phyloP scores from a whole-genome alignment of 1,140 invertebrate genomes.

The Papilio aristodemus region DNA sequence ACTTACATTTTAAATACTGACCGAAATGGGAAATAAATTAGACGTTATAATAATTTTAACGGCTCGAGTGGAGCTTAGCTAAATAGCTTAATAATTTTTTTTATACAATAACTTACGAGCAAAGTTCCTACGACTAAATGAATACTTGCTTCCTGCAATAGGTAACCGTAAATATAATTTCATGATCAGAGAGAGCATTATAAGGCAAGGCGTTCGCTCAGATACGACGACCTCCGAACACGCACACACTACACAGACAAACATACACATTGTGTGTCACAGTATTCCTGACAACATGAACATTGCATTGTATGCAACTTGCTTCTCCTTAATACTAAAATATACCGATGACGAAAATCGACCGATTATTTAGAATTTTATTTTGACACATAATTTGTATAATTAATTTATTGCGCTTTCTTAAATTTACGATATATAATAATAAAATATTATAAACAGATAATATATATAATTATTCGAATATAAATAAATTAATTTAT shows the following conservation, averaged over 20 bases:
- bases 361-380: neutral
- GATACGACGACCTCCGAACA: constrained; percentile 13
- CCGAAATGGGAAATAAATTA: constrained; percentile 78
- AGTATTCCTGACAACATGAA: constrained; percentile 35
- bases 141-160: constrained; percentile 78
- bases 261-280: constrained; percentile 38
- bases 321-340: neutral
- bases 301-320: constrained; percentile 32
- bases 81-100: constrained; percentile 61
- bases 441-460: too few relatives aligned
- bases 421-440: too few relatives aligned
- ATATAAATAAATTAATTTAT: too few relatives aligned
- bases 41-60: constrained; percentile 59
- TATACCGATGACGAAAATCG: constrained; percentile 3
- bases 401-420: too few relatives aligned
- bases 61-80: constrained; percentile 46
- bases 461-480: too few relatives aligned
- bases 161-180: constrained; percentile 79
- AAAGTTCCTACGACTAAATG: constrained; percentile 65
- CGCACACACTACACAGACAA: constrained; percentile 11
- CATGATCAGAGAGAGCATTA: constrained; percentile 76
- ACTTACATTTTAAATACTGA: constrained; percentile 79
- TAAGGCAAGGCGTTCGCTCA: constrained; percentile 60
- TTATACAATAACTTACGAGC: constrained; percentile 72
- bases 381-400: neutral